Percentiles rank a stretch among this genome's conserved stretches.
Conservation (phyloP, 2,113 vertebrate species). For the Aptenodytes patagonicus region DNA sequence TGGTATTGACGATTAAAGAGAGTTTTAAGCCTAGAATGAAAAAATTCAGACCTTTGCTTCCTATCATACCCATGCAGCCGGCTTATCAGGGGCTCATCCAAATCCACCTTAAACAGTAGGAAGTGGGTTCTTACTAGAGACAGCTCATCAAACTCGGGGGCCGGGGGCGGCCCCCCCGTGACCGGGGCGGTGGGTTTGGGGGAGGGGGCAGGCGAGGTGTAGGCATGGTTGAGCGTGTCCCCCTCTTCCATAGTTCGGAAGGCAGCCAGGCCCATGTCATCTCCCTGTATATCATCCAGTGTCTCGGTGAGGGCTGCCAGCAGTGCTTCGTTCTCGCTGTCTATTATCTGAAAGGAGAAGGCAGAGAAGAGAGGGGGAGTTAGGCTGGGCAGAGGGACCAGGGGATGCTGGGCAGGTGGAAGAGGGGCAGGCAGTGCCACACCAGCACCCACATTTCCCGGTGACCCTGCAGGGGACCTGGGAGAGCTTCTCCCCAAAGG, state of each 20-base stretch:
- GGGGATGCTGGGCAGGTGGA: background rate
- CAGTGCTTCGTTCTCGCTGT: constrained; percentile 92
- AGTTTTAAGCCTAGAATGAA: constrained; percentile 83
- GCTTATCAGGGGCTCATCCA: constrained; percentile 79
- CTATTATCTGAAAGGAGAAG: constrained; percentile 80
- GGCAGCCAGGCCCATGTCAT: constrained; percentile 87
- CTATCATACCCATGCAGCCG: constrained; percentile 80
- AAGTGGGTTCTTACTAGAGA: constrained; percentile 90
- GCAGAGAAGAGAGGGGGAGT: constrained; percentile 13
- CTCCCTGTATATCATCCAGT: constrained; percentile 91
- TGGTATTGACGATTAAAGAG: constrained; percentile 70
- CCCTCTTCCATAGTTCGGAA: constrained; percentile 87
- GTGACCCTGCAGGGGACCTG: background rate
- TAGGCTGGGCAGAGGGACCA: background rate
- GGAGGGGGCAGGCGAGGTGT: constrained; percentile 71
- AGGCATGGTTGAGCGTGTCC: constrained; percentile 75
- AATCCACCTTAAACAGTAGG: constrained; percentile 78
- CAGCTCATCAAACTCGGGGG: constrained; percentile 86
- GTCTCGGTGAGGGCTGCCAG: constrained; percentile 94
- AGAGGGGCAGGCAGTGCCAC: background rate
- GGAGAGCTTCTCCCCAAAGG: background rate
- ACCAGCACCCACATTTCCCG: background rate
- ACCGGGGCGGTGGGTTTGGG: constrained; percentile 69
- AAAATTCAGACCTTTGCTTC: constrained; percentile 87
- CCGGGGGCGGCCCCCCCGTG: constrained; percentile 68